phyloP scores from a whole-genome alignment of 2,797 vertebrate species.

The Esox lucius region DNA sequence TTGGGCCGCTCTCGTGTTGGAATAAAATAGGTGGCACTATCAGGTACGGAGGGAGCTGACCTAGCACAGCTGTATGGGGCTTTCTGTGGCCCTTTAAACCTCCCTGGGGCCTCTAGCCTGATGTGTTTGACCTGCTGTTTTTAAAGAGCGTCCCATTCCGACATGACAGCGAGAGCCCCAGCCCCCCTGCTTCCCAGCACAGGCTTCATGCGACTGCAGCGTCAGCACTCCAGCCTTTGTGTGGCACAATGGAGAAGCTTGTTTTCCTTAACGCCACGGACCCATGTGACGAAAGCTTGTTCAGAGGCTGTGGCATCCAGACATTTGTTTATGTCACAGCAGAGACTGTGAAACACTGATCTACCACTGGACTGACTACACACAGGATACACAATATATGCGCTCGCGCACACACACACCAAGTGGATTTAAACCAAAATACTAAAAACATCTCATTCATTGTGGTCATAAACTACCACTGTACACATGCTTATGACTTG shows the following conservation, averaged over 20 bases:
- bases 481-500: too few species aligned
- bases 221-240: slow-evolving; percentile 81
- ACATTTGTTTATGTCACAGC: slow-evolving; percentile 76
- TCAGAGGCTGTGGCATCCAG: slow-evolving; percentile 71
- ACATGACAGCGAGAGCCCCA: slow-evolving; percentile 18
- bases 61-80: not conserved
- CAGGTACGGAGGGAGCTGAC: not conserved
- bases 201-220: slow-evolving; percentile 73
- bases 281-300: slow-evolving; percentile 77
- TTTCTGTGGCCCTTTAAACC: slow-evolving; percentile 13
- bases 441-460: too few species aligned
- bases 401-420: not conserved
- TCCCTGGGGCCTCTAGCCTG: slow-evolving; percentile 6
- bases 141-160: slow-evolving; percentile 10
- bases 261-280: slow-evolving; percentile 78
- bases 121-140: not conserved
- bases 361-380: slow-evolving; percentile 33
- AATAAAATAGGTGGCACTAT: not conserved
- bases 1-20: not conserved
- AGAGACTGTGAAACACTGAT: slow-evolving; percentile 65
- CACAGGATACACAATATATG: not conserved
- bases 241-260: slow-evolving; percentile 77
- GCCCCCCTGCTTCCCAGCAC: slow-evolving; percentile 28
- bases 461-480: too few species aligned
- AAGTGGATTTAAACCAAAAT: too few species aligned